These are phyloP conservation scores for Cistogaster globosa DNA, from an alignment of 2,888 invertebrate genomes.

Conservation along the genomic window DNA sequence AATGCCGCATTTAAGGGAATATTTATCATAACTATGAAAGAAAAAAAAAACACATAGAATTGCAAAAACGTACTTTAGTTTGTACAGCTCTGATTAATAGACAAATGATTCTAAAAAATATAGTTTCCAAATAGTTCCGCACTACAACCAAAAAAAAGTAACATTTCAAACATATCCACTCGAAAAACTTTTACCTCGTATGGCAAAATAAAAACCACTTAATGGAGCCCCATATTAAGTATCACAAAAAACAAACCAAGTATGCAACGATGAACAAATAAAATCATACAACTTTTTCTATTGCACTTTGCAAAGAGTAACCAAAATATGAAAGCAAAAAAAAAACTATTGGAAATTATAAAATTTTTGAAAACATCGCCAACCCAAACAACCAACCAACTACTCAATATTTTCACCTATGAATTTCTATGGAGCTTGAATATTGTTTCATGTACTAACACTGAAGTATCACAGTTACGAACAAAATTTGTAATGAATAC, in stretches of 20 bases:
- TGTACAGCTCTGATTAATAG: not conserved
- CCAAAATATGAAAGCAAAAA: conserved; percentile 57
- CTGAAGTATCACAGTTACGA: conserved; percentile 57
- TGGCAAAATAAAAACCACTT: conserved; percentile 54
- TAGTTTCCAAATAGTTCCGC: conserved; percentile 22
- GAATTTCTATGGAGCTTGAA: conserved; percentile 37
- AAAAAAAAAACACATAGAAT: too few species aligned
- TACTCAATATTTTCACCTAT: conserved; percentile 47
- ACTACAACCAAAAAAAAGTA: conserved; percentile 16
- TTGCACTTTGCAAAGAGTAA: conserved; percentile 34
- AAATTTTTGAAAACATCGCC: conserved; percentile 38
- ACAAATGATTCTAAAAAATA: not conserved
- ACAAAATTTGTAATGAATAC: conserved; percentile 9
- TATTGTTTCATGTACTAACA: conserved; percentile 57
- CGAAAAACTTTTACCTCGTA: conserved; percentile 49
- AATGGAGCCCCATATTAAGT: conserved; percentile 35
- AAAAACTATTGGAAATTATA: conserved; percentile 53
- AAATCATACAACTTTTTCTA: conserved; percentile 45
- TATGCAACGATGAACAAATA: conserved; percentile 62
- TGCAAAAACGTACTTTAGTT: not conserved
- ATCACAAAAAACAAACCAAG: conserved; percentile 9
- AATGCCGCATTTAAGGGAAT: too few species aligned
- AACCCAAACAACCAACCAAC: conserved; percentile 34
- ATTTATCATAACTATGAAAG: too few species aligned
- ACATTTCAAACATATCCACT: conserved; percentile 50